Evolutionary conservation across 37 sponge, comb jelly and placozoan species (phyloP), one percentile per base, ranked within the genome.

Genomic region (Lycopodina hypogea): DNA sequence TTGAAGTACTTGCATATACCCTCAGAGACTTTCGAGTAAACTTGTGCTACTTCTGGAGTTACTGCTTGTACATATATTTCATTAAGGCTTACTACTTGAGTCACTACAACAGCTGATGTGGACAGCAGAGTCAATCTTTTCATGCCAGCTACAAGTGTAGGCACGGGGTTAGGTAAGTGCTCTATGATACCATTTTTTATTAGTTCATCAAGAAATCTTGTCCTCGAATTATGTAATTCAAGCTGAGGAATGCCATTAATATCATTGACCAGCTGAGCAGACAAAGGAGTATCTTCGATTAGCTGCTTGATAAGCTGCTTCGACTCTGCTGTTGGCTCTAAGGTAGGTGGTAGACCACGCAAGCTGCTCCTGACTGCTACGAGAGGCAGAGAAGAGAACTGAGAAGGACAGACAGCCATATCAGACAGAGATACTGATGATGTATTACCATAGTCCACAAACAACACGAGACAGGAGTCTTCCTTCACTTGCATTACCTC

Each of bases 361-460:
- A 84, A 51, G 32, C 48, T 28, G 33, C 85, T 78, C 50, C 50
- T 37, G 29, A 78, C 52, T 23, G 78, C 59, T 52, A 71, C 32
- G 36, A 59, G 37, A 58, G 59, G 59, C 23, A 58, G 21, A 58
- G 59, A 58, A 58, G 26, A 26, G 59, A 18, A 58, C 14, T 58
- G 17, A 58, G 59, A 58, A 58, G 59, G 59, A 58, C 59, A 58
- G 59, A 19, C 3, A 14, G 59, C 59, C 59, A 58, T 58, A 24
- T 66, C 22, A 4, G 57, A 67, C 19, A 76, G 57, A 4, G 40
- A n/a, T 24, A 68, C 61, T 48, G 17, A n/a, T 33, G 75, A 77
- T 3, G 2, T 0, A 28, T 81, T 87, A 14, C 82, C 87, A 76
- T 19, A 81, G 30, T 87, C 82, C 15, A 87, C 69, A 81, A 81